Evolutionary conservation across 2,797 vertebrate genomes (phyloP).

Genomic region (Melanotaenia boesemani): DNA sequence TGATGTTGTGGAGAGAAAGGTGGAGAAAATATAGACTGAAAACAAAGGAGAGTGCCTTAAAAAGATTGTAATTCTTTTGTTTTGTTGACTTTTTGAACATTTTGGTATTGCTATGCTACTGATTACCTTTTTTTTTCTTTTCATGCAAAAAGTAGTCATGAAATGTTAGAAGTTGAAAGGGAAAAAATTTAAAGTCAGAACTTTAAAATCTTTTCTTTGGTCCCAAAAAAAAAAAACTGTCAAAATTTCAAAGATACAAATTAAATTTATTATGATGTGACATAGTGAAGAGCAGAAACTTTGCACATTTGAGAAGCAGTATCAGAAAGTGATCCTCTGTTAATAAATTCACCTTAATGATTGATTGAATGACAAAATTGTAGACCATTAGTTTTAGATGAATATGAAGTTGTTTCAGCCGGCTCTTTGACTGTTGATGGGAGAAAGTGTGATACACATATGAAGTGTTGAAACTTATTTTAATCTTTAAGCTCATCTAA

Average conservation of each 20-base stretch:
- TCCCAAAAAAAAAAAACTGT: background rate
- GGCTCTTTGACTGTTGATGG: background rate
- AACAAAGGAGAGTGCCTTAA: background rate
- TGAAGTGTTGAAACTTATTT: background rate
- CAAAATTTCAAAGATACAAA: background rate
- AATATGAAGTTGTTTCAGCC: background rate
- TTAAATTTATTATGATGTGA: background rate
- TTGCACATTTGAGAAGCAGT: background rate
- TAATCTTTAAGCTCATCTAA: background rate
- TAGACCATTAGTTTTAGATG: background rate
- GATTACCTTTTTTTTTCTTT: background rate
- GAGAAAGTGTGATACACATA: background rate
- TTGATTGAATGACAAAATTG: background rate
- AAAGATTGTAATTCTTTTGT: background rate
- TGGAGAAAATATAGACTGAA: background rate
- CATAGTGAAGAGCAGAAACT: background rate
- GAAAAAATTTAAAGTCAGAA: no score
- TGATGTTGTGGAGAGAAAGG: slow-evolving; percentile 20
- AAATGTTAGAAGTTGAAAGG: background rate
- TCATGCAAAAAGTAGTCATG: background rate
- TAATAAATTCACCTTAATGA: background rate
- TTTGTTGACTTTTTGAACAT: background rate
- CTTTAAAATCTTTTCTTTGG: background rate
- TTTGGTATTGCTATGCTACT: background rate
- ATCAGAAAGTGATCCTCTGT: background rate